Percentiles rank a stretch among this genome's conserved stretches.
These are phyloP conservation scores for Peromyscus attwateri DNA, from an alignment of 2,797 vertebrate genomes.

Conservation along the genomic window DNA sequence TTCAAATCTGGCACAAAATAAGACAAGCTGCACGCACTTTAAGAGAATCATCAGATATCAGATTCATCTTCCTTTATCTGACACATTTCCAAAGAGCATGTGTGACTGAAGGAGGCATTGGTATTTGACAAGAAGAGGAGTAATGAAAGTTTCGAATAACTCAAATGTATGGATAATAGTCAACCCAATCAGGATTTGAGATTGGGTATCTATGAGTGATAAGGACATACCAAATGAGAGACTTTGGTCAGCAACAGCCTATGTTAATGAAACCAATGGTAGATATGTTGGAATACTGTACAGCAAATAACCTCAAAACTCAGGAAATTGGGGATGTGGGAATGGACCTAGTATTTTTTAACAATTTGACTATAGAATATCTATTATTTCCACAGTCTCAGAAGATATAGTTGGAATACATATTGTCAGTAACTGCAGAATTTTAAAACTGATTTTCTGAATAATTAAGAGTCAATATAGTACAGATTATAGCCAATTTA, in stretches of 20 bases:
- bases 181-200: background rate
- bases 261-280: background rate
- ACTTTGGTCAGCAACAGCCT: background rate
- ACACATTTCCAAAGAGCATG: background rate
- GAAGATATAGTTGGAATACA: background rate
- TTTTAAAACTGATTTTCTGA: background rate
- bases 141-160: background rate
- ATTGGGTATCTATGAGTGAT: background rate
- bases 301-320: background rate
- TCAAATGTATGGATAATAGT: background rate
- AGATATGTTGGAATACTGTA: background rate
- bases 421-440: background rate
- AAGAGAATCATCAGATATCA: background rate
- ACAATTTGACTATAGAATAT: background rate
- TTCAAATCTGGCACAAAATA: background rate
- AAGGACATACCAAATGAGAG: background rate
- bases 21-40: background rate
- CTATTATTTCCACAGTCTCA: background rate
- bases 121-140: background rate
- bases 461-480: background rate
- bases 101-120: background rate
- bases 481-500: background rate
- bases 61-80: background rate
- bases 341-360: background rate
- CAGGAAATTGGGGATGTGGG: background rate